A percentile compares a stretch with the other conserved stretches of the same genome.
These are phyloP conservation scores for Peromyscus aztecus DNA, from an alignment of 2,797 vertebrate genomes.

Conservation along the genomic window DNA sequence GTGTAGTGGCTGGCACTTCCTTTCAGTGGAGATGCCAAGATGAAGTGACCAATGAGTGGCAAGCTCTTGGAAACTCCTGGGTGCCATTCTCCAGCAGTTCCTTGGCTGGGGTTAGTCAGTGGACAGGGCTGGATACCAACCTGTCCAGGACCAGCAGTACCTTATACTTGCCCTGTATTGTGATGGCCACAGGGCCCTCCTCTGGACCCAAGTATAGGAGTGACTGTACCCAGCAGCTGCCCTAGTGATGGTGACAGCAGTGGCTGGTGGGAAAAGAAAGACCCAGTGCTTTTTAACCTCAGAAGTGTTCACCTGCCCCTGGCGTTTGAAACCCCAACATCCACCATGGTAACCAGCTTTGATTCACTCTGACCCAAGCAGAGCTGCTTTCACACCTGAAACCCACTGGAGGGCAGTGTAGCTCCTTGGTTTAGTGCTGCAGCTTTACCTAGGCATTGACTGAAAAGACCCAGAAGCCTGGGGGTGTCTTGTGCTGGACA, in stretches of 20 bases:
- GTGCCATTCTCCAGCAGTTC: not conserved
- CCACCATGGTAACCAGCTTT: not conserved
- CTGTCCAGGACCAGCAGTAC: not conserved
- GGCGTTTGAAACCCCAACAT: not conserved
- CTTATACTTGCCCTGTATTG: not conserved
- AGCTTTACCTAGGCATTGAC: no score
- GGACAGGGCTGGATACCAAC: not conserved
- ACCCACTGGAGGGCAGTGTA: constrained; percentile 68
- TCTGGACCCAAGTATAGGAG: not conserved
- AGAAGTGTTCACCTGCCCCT: no score
- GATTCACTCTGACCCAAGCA: not conserved
- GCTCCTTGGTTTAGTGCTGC: not conserved
- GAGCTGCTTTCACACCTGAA: no score
- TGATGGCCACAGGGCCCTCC: not conserved
- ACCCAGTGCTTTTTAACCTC: not conserved
- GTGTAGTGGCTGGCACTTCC: not conserved
- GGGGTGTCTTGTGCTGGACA: rapidly evolving
- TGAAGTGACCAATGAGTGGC: no score
- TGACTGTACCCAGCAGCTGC: not conserved
- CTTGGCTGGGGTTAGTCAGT: rapidly evolving
- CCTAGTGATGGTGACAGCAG: not conserved
- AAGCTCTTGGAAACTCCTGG: not conserved
- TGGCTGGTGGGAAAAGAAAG: not conserved
- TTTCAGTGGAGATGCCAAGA: not conserved
- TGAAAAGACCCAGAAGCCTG: not conserved